Evolutionary conservation across 1,140 invertebrate genomes (phyloP).

Genomic region (Acromyrmex echinatior): DNA sequence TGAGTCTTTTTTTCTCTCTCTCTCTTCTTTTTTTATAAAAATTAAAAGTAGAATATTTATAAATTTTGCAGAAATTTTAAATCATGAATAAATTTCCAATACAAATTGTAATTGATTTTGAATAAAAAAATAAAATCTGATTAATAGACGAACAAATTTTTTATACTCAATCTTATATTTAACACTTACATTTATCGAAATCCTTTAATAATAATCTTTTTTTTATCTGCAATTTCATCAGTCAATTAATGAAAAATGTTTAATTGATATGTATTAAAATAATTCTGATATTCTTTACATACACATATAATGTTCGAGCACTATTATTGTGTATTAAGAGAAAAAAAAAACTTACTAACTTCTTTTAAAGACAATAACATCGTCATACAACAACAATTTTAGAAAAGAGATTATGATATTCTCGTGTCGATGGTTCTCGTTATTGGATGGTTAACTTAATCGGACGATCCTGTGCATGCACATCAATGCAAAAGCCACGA

Average conservation of each 20-base stretch:
- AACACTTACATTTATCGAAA: neutral
- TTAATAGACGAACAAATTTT: neutral
- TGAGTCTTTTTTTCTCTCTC: neutral
- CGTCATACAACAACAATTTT: neutral
- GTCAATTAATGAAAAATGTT: neutral
- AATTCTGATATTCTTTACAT: neutral
- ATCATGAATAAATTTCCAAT: neutral
- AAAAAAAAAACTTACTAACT: neutral
- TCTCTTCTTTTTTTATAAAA: neutral
- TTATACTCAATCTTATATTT: neutral
- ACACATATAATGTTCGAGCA: neutral
- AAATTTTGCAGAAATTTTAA: neutral
- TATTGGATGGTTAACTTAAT: neutral
- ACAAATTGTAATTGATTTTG: neutral
- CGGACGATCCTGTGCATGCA: neutral
- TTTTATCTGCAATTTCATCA: neutral
- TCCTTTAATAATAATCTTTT: neutral
- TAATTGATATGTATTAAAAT: neutral
- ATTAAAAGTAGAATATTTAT: neutral
- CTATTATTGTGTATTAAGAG: neutral
- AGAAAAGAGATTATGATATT: neutral
- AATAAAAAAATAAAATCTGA: neutral
- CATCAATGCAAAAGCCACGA: conserved; percentile 6
- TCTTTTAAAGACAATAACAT: neutral
- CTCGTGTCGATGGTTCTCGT: neutral